Evolutionary conservation across 2,888 invertebrate species (phyloP).

Genomic region (Epinotia demarniana): DNA sequence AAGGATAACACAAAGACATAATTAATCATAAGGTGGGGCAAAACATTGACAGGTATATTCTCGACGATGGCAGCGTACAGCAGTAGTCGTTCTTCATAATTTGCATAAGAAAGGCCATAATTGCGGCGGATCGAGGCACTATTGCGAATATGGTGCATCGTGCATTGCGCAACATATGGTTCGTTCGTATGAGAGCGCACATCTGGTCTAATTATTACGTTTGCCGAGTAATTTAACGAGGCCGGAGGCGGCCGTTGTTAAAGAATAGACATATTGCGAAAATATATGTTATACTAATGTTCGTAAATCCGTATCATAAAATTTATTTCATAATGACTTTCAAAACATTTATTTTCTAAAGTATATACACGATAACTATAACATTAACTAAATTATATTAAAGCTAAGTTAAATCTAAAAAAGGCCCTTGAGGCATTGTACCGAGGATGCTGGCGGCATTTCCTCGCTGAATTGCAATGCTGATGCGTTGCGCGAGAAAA

Average conservation of each 20-base stretch:
- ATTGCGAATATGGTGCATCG: conserved; percentile 55
- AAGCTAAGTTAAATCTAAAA: too few relatives aligned
- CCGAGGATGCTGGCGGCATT: too few relatives aligned
- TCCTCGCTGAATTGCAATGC: too few relatives aligned
- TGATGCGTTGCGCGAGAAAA: too few relatives aligned
- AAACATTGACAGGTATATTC: conserved; percentile 32
- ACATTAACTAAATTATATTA: too few relatives aligned
- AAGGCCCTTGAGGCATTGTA: too few relatives aligned
- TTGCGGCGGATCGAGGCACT: conserved; percentile 59
- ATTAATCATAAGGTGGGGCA: conserved; percentile 27
- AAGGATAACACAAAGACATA: conserved; percentile 13
- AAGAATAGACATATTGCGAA: neutral
- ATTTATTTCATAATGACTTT: too few relatives aligned
- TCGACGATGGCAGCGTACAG: conserved; percentile 20
- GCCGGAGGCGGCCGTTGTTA: neutral
- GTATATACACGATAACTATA: too few relatives aligned
- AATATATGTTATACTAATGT: neutral
- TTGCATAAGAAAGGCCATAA: conserved; percentile 65
- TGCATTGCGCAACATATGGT: conserved; percentile 56
- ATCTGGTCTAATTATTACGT: conserved; percentile 54
- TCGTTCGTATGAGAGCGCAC: conserved; percentile 58
- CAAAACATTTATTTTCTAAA: too few relatives aligned
- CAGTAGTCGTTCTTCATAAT: conserved; percentile 51
- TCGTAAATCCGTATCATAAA: neutral
- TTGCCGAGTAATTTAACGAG: conserved; percentile 10